Conservation (phyloP, 2,888 invertebrate species). For the Synanthedon tipuliformis region DNA sequence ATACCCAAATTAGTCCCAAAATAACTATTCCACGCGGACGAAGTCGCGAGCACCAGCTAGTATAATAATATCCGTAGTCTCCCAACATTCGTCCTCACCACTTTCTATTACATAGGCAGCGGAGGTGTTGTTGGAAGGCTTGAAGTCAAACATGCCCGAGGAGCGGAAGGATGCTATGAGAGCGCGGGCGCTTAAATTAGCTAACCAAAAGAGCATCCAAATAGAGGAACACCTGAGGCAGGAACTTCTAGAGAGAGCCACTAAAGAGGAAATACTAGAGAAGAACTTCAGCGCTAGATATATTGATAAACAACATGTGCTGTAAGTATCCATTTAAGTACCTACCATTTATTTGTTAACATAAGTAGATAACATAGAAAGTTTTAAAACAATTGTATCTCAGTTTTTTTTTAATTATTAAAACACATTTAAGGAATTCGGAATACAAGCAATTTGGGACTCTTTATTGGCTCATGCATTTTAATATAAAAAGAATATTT, state of each 20-base stretch:
- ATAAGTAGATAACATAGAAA: too few species aligned
- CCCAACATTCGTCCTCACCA: background rate
- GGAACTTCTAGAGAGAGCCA: conserved; percentile 18
- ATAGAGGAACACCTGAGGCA: conserved; percentile 21
- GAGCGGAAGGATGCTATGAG: conserved; percentile 38
- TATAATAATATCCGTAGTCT: too few species aligned
- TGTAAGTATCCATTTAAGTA: conserved; percentile 29
- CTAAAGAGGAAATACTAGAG: conserved; percentile 26
- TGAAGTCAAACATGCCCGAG: conserved; percentile 33
- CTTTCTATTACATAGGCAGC: conserved; percentile 44
- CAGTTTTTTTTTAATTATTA: conserved; percentile 10
- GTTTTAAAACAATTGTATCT: too few species aligned
- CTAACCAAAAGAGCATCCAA: conserved; percentile 29
- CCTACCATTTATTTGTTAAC: background rate
- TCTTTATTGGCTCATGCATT: too few species aligned
- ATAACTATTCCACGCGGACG: too few species aligned
- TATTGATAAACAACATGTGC: conserved; percentile 46
- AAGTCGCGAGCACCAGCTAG: too few species aligned
- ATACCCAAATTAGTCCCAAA: too few species aligned
- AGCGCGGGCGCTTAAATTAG: conserved; percentile 39
- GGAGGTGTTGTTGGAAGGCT: conserved; percentile 45
- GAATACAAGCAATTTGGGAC: too few species aligned
- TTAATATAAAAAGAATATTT: too few species aligned
- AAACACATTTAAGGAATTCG: conserved; percentile 4
- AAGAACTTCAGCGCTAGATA: conserved; percentile 35